Percentiles rank a stretch among this genome's conserved stretches.
These are phyloP conservation scores for Pterobdella sp. DNA, from an alignment of 2,888 invertebrate genomes.

Conservation along the genomic window DNA sequence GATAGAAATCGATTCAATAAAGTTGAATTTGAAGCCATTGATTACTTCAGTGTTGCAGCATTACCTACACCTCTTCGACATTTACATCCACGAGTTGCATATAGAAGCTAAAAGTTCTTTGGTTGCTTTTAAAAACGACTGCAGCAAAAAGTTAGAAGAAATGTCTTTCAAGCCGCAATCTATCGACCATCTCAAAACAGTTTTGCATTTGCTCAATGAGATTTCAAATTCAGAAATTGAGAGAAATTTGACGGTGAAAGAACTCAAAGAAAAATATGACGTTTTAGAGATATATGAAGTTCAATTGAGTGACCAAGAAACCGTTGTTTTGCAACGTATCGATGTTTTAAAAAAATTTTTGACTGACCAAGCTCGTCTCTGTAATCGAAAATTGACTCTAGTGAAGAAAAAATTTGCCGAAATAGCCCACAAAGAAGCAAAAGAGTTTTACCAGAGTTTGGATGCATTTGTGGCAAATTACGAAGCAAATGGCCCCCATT, in stretches of 20 bases:
- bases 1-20: slow-evolving; percentile 50
- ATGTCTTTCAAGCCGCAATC: slow-evolving; percentile 47
- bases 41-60: slow-evolving; percentile 65
- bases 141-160: slow-evolving; percentile 69
- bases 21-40: slow-evolving; percentile 66
- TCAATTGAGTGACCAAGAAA: slow-evolving; percentile 43
- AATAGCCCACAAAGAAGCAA: slow-evolving; percentile 68
- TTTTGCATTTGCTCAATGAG: slow-evolving; percentile 71
- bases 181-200: slow-evolving; percentile 67
- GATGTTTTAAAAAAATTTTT: slow-evolving; percentile 49
- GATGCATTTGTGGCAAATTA: slow-evolving; percentile 67
- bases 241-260: slow-evolving; percentile 67
- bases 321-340: slow-evolving; percentile 43
- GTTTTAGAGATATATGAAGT: slow-evolving; percentile 65
- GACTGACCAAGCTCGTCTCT: slow-evolving; percentile 50
- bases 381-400: slow-evolving; percentile 53
- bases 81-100: slow-evolving; percentile 64
- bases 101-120: slow-evolving; percentile 63
- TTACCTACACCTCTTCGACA: slow-evolving; percentile 70
- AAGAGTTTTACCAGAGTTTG: slow-evolving; percentile 59
- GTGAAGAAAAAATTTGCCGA: slow-evolving; percentile 78
- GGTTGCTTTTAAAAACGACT: slow-evolving; percentile 62
- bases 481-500: slow-evolving; percentile 68
- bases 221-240: slow-evolving; percentile 69
- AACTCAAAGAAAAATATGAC: slow-evolving; percentile 68